Conservation (phyloP, 2,113 vertebrate genomes). For the Pituophis catenifer region DNA sequence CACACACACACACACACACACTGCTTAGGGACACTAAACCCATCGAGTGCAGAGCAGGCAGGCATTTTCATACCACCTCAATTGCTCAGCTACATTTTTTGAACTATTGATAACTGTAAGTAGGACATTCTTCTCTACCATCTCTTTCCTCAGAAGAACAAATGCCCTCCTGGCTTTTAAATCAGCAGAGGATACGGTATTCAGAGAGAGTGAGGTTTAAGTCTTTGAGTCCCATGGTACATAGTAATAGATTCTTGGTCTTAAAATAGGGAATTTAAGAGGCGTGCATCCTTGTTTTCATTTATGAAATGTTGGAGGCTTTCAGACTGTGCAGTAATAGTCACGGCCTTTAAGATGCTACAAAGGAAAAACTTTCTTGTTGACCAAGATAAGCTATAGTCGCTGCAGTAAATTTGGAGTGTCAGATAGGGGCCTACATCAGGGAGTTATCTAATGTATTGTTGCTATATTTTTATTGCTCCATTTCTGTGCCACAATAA, state of each 20-base stretch:
- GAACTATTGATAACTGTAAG: neutral
- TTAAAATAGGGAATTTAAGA: neutral
- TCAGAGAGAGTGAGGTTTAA: neutral
- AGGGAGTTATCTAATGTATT: neutral
- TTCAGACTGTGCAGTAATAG: neutral
- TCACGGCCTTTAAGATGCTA: neutral
- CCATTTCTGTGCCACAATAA: neutral
- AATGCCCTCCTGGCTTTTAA: neutral
- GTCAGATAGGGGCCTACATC: neutral
- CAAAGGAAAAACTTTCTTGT: neutral
- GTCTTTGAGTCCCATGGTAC: neutral
- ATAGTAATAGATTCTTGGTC: neutral
- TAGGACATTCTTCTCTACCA: neutral
- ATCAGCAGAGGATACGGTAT: neutral
- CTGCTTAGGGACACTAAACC: neutral
- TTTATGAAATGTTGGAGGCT: neutral
- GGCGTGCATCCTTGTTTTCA: neutral
- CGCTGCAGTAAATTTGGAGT: neutral
- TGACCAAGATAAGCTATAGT: neutral
- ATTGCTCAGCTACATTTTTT: neutral
- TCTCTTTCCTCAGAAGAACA: neutral
- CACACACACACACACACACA: too few relatives aligned
- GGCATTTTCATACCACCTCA: neutral
- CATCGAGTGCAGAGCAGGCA: neutral
- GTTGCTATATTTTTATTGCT: neutral